Percentiles rank a stretch among this genome's conserved stretches.
Conservation (phyloP, 2,888 invertebrate species). For the Strigamia transsilvanica region DNA sequence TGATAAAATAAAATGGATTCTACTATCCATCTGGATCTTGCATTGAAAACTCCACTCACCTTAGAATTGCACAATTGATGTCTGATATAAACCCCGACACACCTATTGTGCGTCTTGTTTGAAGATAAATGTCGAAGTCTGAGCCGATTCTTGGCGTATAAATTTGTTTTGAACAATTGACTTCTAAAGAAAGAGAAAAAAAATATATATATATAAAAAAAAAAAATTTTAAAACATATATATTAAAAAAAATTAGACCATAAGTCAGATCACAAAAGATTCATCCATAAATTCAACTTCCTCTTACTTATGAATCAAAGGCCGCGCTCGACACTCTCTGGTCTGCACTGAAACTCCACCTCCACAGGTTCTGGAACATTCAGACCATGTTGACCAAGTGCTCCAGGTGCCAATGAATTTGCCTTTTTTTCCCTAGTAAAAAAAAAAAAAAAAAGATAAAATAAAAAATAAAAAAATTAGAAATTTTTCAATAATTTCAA, state of each 20-base stretch:
- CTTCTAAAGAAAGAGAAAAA: neutral
- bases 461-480: neutral
- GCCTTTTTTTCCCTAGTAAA: neutral
- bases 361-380: slow-evolving; percentile 53
- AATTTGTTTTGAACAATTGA: slow-evolving; percentile 8
- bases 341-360: slow-evolving; percentile 52
- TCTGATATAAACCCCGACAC: slow-evolving; percentile 77
- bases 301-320: slow-evolving; percentile 43
- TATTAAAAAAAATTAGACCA: neutral
- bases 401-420: slow-evolving; percentile 50
- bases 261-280: neutral
- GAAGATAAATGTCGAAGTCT: neutral
- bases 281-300: slow-evolving; percentile 15
- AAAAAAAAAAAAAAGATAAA: neutral
- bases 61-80: slow-evolving; percentile 83
- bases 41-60: slow-evolving; percentile 67
- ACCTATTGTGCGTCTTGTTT: slow-evolving; percentile 61
- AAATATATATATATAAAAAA: neutral
- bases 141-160: neutral
- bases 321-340: slow-evolving; percentile 44
- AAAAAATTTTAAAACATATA: too few relatives aligned
- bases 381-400: slow-evolving; percentile 53
- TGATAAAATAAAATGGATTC: too few relatives aligned
- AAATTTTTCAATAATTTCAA: neutral
- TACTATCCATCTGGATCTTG: neutral